Conservation (phyloP, 2,113 vertebrate species). For the Phylloscopus trochilus region DNA sequence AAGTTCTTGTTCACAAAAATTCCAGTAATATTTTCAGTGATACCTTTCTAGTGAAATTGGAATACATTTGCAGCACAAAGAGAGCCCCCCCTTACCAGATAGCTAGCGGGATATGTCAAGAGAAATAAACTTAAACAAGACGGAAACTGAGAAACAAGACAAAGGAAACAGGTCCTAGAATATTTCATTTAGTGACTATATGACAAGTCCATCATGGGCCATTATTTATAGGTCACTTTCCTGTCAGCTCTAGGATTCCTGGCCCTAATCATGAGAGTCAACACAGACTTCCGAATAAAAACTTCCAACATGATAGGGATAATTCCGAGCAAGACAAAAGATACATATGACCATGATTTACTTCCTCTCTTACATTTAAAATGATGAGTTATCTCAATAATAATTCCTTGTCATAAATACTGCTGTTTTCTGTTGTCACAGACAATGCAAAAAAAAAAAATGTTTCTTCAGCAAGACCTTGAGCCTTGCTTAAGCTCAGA, state of each 20-base stretch:
- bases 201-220: slow-evolving; percentile 70
- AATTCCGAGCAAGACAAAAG: slow-evolving; percentile 62
- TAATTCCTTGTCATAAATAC: slow-evolving; percentile 50
- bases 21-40: neutral
- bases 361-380: slow-evolving; percentile 67
- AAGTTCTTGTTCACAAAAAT: neutral
- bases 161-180: slow-evolving; percentile 71
- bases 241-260: slow-evolving; percentile 75
- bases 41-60: slow-evolving; percentile 9
- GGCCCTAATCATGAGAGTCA: slow-evolving; percentile 75
- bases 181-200: slow-evolving; percentile 73
- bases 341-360: slow-evolving; percentile 45
- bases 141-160: slow-evolving; percentile 66
- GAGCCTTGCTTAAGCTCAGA: slow-evolving; percentile 9
- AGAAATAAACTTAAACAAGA: slow-evolving; percentile 69
- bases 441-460: neutral
- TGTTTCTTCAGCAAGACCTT: slow-evolving; percentile 32
- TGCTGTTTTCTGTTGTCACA: slow-evolving; percentile 19
- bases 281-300: slow-evolving; percentile 78
- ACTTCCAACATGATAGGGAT: slow-evolving; percentile 72
- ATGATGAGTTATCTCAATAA: slow-evolving; percentile 64
- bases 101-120: slow-evolving; percentile 26
- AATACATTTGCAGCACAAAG: slow-evolving; percentile 6
- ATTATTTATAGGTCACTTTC: slow-evolving; percentile 79
- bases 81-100: slow-evolving; percentile 30